phyloP scores from a whole-genome alignment of 1,140 invertebrate species.

The Eupeodes corollae region DNA sequence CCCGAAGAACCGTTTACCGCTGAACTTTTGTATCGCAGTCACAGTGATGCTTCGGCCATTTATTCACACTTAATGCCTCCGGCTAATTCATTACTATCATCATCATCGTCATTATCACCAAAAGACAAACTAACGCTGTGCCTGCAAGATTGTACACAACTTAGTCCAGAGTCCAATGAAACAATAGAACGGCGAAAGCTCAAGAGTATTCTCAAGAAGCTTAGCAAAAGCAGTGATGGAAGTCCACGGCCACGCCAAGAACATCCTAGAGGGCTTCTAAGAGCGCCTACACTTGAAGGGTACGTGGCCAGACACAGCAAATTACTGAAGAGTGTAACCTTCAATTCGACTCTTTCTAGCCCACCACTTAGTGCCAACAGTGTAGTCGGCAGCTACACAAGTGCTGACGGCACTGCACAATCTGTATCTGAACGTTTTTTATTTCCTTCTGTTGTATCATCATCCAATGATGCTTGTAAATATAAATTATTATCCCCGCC shows the following conservation, averaged over 20 bases:
- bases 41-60: constrained; percentile 42
- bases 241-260: constrained; percentile 18
- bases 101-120: too few species aligned
- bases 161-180: constrained; percentile 66
- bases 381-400: constrained; percentile 8
- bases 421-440: too few species aligned
- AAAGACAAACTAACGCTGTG: constrained; percentile 16
- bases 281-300: constrained; percentile 66
- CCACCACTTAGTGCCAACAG: constrained; percentile 49
- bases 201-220: constrained; percentile 74
- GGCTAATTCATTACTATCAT: neutral
- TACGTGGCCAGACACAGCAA: constrained; percentile 78
- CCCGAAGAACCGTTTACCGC: constrained; percentile 43
- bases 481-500: too few species aligned
- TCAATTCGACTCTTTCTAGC: constrained; percentile 71
- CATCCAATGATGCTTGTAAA: too few species aligned
- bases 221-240: constrained; percentile 30
- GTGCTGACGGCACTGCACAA: neutral
- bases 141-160: constrained; percentile 32
- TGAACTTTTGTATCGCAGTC: constrained; percentile 52
- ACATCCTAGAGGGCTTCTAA: constrained; percentile 13
- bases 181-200: constrained; percentile 67
- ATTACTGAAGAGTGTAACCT: constrained; percentile 77
- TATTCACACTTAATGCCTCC: constrained; percentile 28
- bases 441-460: too few species aligned